A percentile compares a stretch with the other conserved stretches of the same genome.
These are phyloP conservation scores for Andinoacara biseriatus DNA, from an alignment of 2,113 vertebrate species.

Conservation along the genomic window DNA sequence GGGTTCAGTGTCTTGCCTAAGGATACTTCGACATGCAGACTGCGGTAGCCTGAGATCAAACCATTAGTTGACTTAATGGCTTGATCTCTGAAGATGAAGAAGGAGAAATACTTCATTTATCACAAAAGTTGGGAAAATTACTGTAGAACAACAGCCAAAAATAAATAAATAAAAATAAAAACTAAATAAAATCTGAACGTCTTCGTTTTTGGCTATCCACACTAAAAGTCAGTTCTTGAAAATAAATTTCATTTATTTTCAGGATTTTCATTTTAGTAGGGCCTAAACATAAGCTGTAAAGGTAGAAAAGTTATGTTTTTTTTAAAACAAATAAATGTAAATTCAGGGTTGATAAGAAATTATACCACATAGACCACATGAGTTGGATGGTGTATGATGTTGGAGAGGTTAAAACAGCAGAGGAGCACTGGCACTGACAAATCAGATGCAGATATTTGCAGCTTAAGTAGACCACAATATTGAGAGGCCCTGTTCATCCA, in stretches of 20 bases:
- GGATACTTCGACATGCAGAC: not conserved
- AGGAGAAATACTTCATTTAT: not conserved
- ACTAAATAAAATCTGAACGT: not conserved
- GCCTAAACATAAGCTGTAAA: not conserved
- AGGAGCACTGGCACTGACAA: not conserved
- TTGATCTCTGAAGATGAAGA: too few relatives aligned
- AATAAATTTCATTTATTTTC: too few relatives aligned
- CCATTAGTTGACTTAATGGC: not conserved
- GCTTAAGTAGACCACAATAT: not conserved
- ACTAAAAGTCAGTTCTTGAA: not conserved
- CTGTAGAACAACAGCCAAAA: not conserved
- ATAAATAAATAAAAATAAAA: not conserved
- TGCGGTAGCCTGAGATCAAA: not conserved
- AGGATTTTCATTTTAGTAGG: not conserved
- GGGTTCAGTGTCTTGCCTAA: not conserved
- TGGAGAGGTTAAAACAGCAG: not conserved
- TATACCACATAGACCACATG: accelerated
- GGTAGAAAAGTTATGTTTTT: not conserved
- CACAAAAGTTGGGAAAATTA: not conserved
- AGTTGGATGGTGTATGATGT: not conserved
- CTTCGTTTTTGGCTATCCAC: not conserved
- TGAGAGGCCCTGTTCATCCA: not conserved
- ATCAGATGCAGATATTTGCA: not conserved
- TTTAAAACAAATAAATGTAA: not conserved
- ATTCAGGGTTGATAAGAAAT: accelerated